Conservation (phyloP, 2,113 vertebrate genomes). For the Daboia siamensis region DNA sequence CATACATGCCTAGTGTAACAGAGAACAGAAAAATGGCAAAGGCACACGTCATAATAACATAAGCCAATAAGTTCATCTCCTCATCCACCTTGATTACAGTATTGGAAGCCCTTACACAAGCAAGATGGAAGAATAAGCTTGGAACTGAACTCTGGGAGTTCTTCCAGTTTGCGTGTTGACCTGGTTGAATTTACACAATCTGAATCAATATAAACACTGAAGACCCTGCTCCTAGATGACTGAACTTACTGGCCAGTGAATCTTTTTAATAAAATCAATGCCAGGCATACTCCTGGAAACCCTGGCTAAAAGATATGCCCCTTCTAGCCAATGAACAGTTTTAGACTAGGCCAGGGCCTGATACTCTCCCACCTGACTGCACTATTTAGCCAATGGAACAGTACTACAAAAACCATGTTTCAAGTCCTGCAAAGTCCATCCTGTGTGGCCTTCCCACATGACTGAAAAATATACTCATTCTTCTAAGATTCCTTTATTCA, state of each 20-base stretch:
- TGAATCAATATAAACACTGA: background rate
- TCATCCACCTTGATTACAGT: background rate
- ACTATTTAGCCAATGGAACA: no score
- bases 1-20: no score
- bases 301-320: background rate
- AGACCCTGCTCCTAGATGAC: background rate
- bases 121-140: background rate
- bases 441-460: background rate
- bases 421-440: no score
- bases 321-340: background rate
- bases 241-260: background rate
- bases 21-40: no score
- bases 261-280: background rate
- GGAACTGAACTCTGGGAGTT: background rate
- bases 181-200: background rate
- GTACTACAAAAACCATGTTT: no score
- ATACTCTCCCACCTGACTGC: background rate
- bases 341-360: background rate
- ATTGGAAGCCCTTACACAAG: background rate
- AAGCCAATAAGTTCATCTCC: background rate
- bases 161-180: background rate
- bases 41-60: background rate
- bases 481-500: background rate
- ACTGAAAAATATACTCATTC: background rate
- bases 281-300: background rate